Evolutionary conservation across 2,888 invertebrate species (phyloP), one percentile per base, ranked within the genome.

Genomic region (Frankliniella fusca): DNA sequence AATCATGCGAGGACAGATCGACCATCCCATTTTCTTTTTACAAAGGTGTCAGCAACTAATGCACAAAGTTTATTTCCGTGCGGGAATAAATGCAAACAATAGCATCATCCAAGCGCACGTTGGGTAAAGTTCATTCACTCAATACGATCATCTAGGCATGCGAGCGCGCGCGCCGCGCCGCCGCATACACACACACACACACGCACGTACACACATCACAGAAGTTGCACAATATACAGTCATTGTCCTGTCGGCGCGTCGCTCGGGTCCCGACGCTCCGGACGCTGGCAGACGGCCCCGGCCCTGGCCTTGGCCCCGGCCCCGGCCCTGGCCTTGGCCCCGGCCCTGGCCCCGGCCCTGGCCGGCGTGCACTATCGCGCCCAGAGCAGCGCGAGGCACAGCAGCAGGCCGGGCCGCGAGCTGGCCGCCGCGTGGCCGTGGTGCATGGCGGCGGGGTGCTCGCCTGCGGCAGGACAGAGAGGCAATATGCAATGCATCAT

Each of bases 151-250:
- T n/a, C n/a, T n/a, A n/a, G n/a, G n/a, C 23, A 27, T 12, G 27
- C 23, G 1, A 9, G 70, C 70, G 10, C 70, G 70, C 70, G 12
- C 12, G 27, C 15, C 18, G 61, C 61, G 27, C 70, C 54, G 54
- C 54, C 20, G 9, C 27, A 27, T 76, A 1, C 12, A 76, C 27
- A 76, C 70, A 76, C 27, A 27, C 27, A 23, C 27, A 76, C 70
- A 76, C n/a, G n/a, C n/a, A n/a, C n/a, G n/a, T 76, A 27, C 27
- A 23, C 27, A 76, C 70, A 76, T 76, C 70, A 76, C 70, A 76
- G 70, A 76, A 76, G 23, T 76, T 27, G 27, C 70, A 76, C 54
- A 76, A 76, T 76, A 76, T 76, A 76, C 70, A 76, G 70, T 76
- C 70, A 76, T 76, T 76, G 27, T 76, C 70, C 70, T 70, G n/a